phyloP scores from a whole-genome alignment of 2,797 vertebrate genomes.

The Synanceia verrucosa region DNA sequence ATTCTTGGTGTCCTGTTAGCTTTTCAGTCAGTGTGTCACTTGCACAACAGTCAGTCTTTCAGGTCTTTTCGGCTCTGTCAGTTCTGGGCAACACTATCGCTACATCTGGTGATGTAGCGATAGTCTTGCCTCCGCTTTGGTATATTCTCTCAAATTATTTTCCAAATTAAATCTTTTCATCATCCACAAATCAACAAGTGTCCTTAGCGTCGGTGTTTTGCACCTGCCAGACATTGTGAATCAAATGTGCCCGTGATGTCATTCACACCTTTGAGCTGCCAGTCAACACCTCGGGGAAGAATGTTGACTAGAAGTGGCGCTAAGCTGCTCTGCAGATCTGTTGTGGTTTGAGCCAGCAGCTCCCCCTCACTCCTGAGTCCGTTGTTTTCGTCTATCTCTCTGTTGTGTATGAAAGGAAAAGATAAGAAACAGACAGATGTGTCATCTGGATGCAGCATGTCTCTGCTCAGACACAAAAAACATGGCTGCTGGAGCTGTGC shows the following conservation, averaged over 20 bases:
- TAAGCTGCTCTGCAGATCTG: constrained; percentile 24
- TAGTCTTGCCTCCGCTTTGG: background rate
- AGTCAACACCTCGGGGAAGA: constrained; percentile 49
- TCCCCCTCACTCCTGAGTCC: background rate
- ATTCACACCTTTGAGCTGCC: constrained; percentile 50
- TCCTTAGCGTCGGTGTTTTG: constrained; percentile 9
- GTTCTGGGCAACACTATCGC: background rate
- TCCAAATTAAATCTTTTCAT: constrained; percentile 10
- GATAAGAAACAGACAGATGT: constrained; percentile 57
- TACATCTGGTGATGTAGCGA: background rate
- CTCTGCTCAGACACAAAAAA: constrained; percentile 13
- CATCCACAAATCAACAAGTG: constrained; percentile 22
- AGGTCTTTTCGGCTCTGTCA: background rate
- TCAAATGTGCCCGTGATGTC: constrained; percentile 42
- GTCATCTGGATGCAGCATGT: constrained; percentile 64
- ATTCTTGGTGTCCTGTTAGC: background rate
- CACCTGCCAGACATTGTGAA: constrained; percentile 38
- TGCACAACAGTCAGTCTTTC: background rate
- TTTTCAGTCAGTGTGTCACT: background rate
- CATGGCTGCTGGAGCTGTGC: too few species aligned
- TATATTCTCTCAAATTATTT: constrained; percentile 13
- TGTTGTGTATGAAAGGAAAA: constrained; percentile 35
- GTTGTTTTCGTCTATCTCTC: constrained; percentile 38
- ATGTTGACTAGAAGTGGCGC: constrained; percentile 35
- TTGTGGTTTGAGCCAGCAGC: constrained; percentile 15